These are phyloP conservation scores for Takifugu flavidus DNA, from an alignment of 2,113 vertebrate species.

Conservation along the genomic window DNA sequence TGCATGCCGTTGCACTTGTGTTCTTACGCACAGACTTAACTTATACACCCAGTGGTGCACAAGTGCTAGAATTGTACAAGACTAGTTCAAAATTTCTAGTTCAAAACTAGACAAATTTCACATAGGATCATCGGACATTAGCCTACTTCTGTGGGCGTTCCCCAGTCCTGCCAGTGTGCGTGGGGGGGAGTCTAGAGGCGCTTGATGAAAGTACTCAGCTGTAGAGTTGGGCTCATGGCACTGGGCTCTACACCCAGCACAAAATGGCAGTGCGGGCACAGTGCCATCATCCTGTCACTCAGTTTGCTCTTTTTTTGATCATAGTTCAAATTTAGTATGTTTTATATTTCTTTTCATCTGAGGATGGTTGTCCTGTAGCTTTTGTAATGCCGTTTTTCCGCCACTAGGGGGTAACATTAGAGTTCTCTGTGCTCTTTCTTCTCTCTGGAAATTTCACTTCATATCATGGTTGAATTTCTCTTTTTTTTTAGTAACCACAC, in stretches of 20 bases:
- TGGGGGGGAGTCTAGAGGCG: conserved; percentile 69
- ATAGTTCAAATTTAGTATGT: conserved; percentile 63
- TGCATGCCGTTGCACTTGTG: not conserved
- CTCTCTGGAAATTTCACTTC: conserved; percentile 54
- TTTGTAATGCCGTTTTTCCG: conserved; percentile 55
- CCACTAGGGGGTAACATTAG: conserved; percentile 63
- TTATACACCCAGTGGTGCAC: not conserved
- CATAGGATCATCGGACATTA: conserved; percentile 37
- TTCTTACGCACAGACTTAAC: not conserved
- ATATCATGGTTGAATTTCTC: conserved; percentile 53
- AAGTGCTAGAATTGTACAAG: no score
- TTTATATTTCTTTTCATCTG: conserved; percentile 48
- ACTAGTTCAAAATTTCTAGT: no score
- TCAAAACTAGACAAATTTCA: conserved; percentile 5
- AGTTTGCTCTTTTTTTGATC: conserved; percentile 72
- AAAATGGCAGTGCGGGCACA: conserved; percentile 53
- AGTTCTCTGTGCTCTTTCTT: conserved; percentile 72
- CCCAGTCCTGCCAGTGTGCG: conserved; percentile 75
- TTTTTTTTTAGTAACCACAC: conserved; percentile 47
- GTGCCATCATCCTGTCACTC: conserved; percentile 73
- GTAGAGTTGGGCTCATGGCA: conserved; percentile 74
- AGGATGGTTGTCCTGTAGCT: conserved; percentile 49
- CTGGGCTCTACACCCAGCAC: conserved; percentile 63
- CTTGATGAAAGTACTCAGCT: conserved; percentile 80
- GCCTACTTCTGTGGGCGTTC: conserved; percentile 19